These are phyloP conservation scores for Pherbina coryleti DNA, from an alignment of 2,888 invertebrate species.

Conservation along the genomic window DNA sequence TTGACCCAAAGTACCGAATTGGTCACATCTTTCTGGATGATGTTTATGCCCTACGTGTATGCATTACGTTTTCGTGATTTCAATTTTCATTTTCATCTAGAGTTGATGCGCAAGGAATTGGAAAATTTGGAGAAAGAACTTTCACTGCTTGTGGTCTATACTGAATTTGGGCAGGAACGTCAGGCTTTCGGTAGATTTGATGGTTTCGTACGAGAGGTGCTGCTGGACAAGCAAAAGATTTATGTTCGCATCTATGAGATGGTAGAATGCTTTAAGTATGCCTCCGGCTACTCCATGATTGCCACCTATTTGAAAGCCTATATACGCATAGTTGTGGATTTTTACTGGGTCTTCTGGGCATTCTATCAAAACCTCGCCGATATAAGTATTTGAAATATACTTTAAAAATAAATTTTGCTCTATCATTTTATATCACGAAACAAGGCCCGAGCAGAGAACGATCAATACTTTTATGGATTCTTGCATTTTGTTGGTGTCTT, in stretches of 20 bases:
- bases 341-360: conserved; percentile 42
- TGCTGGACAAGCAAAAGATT: conserved; percentile 54
- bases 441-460: too few species aligned
- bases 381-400: conserved; percentile 7
- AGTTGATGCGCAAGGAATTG: conserved; percentile 55
- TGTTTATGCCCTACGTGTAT: conserved; percentile 51
- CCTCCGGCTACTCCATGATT: conserved; percentile 57
- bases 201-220: conserved; percentile 49
- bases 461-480: too few species aligned
- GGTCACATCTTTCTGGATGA: conserved; percentile 49
- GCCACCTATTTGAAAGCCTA: conserved; percentile 53
- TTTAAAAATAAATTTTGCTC: too few species aligned
- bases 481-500: too few species aligned
- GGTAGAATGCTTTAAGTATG: conserved; percentile 46
- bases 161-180: conserved; percentile 49
- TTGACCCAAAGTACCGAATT: not conserved
- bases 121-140: conserved; percentile 52
- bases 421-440: too few species aligned
- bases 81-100: conserved; percentile 55
- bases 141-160: conserved; percentile 52
- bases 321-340: conserved; percentile 53
- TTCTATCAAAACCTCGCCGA: not conserved
- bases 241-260: conserved; percentile 54
- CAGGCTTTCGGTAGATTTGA: conserved; percentile 54
- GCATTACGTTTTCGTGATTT: conserved; percentile 48